Evolutionary conservation across 1,140 invertebrate species (phyloP), one percentile per base, ranked within the genome.

Genomic region (Anadara kagoshimensis): DNA sequence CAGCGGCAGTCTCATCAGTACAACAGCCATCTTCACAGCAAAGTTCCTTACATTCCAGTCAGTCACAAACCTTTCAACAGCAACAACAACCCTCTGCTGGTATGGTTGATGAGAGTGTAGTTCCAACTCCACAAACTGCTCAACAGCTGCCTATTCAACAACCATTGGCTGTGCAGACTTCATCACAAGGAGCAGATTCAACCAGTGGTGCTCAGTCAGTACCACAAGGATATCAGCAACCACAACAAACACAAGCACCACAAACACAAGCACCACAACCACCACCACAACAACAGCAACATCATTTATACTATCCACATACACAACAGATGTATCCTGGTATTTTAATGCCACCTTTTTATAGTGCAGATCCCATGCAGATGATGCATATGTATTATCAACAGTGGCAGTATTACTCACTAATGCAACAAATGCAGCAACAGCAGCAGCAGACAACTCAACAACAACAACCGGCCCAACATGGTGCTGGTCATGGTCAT

Each of bases 291-390:
- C 72, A 69, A 24, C 57, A 57, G 20, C 63, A 44, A 41, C 65
- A 78, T 41, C 63, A 57, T 5, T 62, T 75, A 54, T 67, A 69
- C 49, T 65, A 71, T 61, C 62, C 59, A 20, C 66, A 74, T 10
- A 61, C 69, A 47, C 61, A 56, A n/a, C 69, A 65, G 16, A 54
- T 73, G 11, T 73, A 79, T 24, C 53, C 69, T 54, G 53, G 63
- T 24, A 56, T 73, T 16, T 44, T 73, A 49, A 29, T 73, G 36
- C 70, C 62, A n/a, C 56, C 51, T 5, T 43, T 73, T n/a, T 45
- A 51, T n/a, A n/a, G 62, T 18, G 14, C 43, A 14, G 70, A 73
- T 49, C 61, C 70, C 24, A 58, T 73, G 49, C 41, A 56, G 44
- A 62, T 65, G 26, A 22, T 73, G 51, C 70, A 63, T 20, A 58